A percentile compares a stretch with the other conserved stretches of the same genome.
These are phyloP conservation scores for Drosophila macrothrix DNA, from an alignment of 2,888 invertebrate genomes.

Conservation along the genomic window DNA sequence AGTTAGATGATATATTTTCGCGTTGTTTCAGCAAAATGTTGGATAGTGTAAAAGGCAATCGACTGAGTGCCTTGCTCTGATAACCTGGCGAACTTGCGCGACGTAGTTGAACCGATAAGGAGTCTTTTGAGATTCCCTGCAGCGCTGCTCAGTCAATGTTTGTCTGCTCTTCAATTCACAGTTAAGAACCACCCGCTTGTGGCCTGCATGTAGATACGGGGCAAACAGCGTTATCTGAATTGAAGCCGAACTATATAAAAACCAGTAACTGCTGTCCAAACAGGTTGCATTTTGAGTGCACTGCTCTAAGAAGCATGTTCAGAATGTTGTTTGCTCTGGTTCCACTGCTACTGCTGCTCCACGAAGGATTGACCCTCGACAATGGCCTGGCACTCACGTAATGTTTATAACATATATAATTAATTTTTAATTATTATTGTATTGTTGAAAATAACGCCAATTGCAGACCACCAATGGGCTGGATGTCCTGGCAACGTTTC, in stretches of 20 bases:
- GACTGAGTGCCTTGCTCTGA: constrained; percentile 35
- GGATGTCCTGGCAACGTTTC: constrained; percentile 89
- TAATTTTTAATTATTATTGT: background rate
- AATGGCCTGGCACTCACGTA: constrained; percentile 23
- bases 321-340: constrained; percentile 13
- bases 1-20: background rate
- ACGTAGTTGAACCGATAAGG: constrained; percentile 52
- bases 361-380: constrained; percentile 87
- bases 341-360: constrained; percentile 37
- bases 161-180: constrained; percentile 52
- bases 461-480: constrained; percentile 89
- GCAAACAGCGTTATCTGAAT: constrained; percentile 59
- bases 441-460: background rate
- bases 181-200: constrained; percentile 55
- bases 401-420: background rate
- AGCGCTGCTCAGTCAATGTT: constrained; percentile 52
- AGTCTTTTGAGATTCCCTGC: constrained; percentile 42
- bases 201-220: constrained; percentile 30
- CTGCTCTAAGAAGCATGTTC: constrained; percentile 37
- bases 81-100: constrained; percentile 55
- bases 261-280: background rate
- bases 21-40: background rate
- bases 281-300: constrained; percentile 48
- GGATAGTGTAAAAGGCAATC: constrained; percentile 35
- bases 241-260: constrained; percentile 51